Evolutionary conservation across 2,888 invertebrate genomes (phyloP), one percentile per base, ranked within the genome.

Genomic region (Marasmarcha lunaedactyla): DNA sequence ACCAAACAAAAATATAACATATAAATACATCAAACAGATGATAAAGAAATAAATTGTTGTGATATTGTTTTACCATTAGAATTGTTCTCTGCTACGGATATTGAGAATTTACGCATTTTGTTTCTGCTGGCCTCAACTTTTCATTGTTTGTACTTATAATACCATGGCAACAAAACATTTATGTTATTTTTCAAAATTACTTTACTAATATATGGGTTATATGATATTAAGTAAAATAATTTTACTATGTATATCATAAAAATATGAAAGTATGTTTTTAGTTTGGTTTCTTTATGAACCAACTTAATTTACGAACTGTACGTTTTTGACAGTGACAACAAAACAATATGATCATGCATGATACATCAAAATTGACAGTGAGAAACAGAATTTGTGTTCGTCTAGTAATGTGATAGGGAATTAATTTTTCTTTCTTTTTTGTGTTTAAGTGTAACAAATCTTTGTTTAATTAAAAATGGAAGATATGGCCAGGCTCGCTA

Each of bases 401-500:
- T 20, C 20, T 20, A 20, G 20, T 20, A 20, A 20, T 20, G 20
- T 30, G 30, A n/a, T 30, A 3, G 3, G 30, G 10, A 30, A 30
- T 7, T 30, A 30, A 3, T 30, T 7, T 30, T 7, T 7, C 30
- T 30, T 30, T 30, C 9, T 25, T 9, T 30, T 9, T 4, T 30
- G 30, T 30, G n/a, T 30, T 30, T n/a, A 30, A 4, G 11, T 30
- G 10, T 7, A 30, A 30, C 9, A 30, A 30, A 20, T 20, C 20
- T 20, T 30, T n/a, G 10, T 4, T 30, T 3, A 30, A 30, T 30
- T 10, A 20, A 67, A 50, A 59, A 83, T 83, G 83, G 81, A 83
- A 47, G 74, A 77, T 46, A 73, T 71, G 64, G 81, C 83, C 33
- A 71, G 81, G 39, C 59, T 83, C 37, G 83, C 81, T 45, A 50